Evolutionary conservation across 2,888 invertebrate genomes (phyloP), one percentile per base, ranked within the genome.

Genomic region (Anarsia innoxiella): DNA sequence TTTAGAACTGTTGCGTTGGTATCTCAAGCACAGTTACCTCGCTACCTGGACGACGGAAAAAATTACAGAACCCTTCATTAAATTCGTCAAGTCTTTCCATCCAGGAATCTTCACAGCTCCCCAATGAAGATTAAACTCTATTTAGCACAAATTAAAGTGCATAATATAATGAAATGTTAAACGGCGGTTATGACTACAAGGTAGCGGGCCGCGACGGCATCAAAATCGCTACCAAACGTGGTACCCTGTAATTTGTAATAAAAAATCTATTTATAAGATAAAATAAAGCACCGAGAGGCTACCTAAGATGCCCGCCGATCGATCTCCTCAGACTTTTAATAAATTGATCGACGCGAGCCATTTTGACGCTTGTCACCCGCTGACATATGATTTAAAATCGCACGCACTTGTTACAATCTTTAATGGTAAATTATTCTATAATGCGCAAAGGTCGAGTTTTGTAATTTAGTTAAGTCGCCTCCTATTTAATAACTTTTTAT

Each of bases 261-360:
- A 82, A 84, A 83, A 84, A 82, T 82, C 80, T 83, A 83, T 84
- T 83, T 84, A 84, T 80, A 77, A 82, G 79, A 77, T 74, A 80
- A 83, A 80, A 83, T 78, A 74, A 80, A 72, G 74, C 73, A 75
- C 68, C 66, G 67, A 66, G 69, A 70, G 61, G 83, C 83, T 84
- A 79, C 83, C 83, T 80, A 80, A 82, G 79, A 77, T 73, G 69
- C 74, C 60, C 53, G 65, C 49, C 66, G 78, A 82, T 80, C 77
- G 83, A 77, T 78, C 77, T 69, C 66, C 66, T 59, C 66, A 53
- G 57, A 51, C 53, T 74, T 79, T 77, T 76, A 75, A 77, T 80
- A 79, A 80, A 77, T 75, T 71, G 68, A 56, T 48, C 45, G 50
- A 52, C 42, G 46, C 68, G 58, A 66, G 63, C 66, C 56, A 82